Percentiles rank a stretch among this genome's conserved stretches.
Conservation (phyloP, 2,888 invertebrate species). For the Octodonta nipae region DNA sequence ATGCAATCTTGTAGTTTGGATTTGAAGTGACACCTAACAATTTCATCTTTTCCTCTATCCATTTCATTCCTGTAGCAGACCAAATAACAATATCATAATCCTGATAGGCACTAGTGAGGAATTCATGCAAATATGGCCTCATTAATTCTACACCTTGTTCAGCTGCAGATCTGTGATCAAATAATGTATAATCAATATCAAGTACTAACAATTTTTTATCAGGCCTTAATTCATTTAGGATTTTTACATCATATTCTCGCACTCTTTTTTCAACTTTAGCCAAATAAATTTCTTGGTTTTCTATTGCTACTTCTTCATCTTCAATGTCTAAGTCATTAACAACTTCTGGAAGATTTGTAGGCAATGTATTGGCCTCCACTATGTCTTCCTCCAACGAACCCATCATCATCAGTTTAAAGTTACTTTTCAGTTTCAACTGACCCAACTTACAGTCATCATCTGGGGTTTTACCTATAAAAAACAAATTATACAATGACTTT, state of each 20-base stretch:
- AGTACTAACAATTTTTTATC: constrained; percentile 83
- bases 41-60: constrained; percentile 96
- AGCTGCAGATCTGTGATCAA: constrained; percentile 87
- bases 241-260: constrained; percentile 66
- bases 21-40: constrained; percentile 74
- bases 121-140: constrained; percentile 91
- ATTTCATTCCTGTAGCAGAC: constrained; percentile 97
- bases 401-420: constrained; percentile 93
- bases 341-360: constrained; percentile 71
- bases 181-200: constrained; percentile 92
- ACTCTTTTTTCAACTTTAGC: constrained; percentile 74
- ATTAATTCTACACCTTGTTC: constrained; percentile 76
- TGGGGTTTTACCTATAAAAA: constrained; percentile 63
- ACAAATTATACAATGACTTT: neutral
- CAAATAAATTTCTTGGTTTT: constrained; percentile 55
- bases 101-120: constrained; percentile 72
- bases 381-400: constrained; percentile 89
- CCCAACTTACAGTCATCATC: constrained; percentile 65
- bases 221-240: constrained; percentile 67
- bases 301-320: constrained; percentile 64
- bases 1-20: constrained; percentile 78
- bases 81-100: constrained; percentile 95
- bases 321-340: constrained; percentile 85
- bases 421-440: constrained; percentile 66
- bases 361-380: constrained; percentile 66